A percentile compares a stretch with the other conserved stretches of the same genome.
Evolutionary conservation across 1,140 invertebrate species (phyloP).

Genomic region (Bombus turneri): DNA sequence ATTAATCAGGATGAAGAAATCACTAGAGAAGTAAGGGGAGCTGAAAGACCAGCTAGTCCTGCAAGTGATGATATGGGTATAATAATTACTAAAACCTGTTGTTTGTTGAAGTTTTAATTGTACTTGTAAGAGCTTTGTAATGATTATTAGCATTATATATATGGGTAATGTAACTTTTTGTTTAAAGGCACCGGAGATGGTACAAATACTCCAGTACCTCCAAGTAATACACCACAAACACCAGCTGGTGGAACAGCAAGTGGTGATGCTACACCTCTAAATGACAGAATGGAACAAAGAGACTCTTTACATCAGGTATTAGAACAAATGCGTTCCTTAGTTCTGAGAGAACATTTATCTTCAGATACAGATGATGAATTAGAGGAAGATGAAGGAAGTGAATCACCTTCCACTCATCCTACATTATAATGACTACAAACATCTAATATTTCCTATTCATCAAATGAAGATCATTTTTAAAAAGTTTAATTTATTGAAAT

Average conservation of each 20-base stretch:
- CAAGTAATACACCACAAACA: conserved; percentile 82
- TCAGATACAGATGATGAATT: conserved; percentile 75
- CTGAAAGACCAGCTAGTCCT: conserved; percentile 77
- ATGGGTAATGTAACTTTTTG: conserved; percentile 8
- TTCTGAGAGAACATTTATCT: conserved; percentile 74
- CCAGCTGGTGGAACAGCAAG: conserved; percentile 79
- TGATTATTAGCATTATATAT: neutral
- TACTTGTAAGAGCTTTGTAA: neutral
- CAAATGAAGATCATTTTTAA: conserved; percentile 61
- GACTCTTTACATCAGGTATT: conserved; percentile 81
- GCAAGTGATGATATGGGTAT: conserved; percentile 75
- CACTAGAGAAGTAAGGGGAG: conserved; percentile 78
- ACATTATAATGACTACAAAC: conserved; percentile 65
- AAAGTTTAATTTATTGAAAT: conserved; percentile 32
- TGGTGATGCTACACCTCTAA: conserved; percentile 78
- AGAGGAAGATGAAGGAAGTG: conserved; percentile 71
- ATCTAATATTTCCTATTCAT: conserved; percentile 53
- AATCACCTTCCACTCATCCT: conserved; percentile 71
- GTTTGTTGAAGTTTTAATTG: neutral
- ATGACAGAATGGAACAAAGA: conserved; percentile 74
- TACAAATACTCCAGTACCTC: conserved; percentile 78
- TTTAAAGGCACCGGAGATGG: conserved; percentile 73
- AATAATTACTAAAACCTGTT: conserved; percentile 18
- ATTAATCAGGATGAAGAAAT: conserved; percentile 76
- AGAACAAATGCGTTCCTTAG: conserved; percentile 81